A percentile compares a stretch with the other conserved stretches of the same genome.
phyloP scores from a whole-genome alignment of 2,888 invertebrate species.

The Ommatoiulus sabulosus region DNA sequence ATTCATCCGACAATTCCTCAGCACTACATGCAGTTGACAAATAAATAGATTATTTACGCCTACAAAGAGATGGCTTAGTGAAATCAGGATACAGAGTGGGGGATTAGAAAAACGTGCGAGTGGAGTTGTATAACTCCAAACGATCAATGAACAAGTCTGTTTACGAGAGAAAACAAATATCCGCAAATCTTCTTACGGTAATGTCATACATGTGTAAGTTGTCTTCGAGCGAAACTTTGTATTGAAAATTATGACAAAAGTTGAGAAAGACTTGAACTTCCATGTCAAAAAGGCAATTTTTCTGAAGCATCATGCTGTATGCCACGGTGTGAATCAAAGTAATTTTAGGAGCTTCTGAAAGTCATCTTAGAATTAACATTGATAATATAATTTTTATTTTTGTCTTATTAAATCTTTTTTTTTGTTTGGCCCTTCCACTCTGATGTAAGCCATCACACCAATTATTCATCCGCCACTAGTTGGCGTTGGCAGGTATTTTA shows the following conservation, averaged over 20 bases:
- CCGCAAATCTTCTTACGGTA: not conserved
- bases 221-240: not conserved
- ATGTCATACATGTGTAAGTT: not conserved
- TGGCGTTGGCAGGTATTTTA: no score
- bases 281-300: no score
- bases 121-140: not conserved
- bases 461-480: no score
- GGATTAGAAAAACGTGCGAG: not conserved
- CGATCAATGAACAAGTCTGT: not conserved
- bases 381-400: no score
- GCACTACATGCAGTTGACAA: conserved; percentile 2
- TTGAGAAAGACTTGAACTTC: no score
- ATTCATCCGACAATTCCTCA: not conserved
- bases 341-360: no score
- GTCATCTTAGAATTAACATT: no score
- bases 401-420: no score
- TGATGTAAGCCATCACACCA: no score
- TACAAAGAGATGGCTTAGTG: not conserved
- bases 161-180: conserved; percentile 5
- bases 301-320: no score
- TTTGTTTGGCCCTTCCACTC: no score
- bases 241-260: not conserved
- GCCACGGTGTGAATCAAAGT: no score
- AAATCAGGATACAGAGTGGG: not conserved
- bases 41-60: conserved; percentile 6